phyloP scores from a whole-genome alignment of 2,888 invertebrate species.

The Yponomeuta evonymella region DNA sequence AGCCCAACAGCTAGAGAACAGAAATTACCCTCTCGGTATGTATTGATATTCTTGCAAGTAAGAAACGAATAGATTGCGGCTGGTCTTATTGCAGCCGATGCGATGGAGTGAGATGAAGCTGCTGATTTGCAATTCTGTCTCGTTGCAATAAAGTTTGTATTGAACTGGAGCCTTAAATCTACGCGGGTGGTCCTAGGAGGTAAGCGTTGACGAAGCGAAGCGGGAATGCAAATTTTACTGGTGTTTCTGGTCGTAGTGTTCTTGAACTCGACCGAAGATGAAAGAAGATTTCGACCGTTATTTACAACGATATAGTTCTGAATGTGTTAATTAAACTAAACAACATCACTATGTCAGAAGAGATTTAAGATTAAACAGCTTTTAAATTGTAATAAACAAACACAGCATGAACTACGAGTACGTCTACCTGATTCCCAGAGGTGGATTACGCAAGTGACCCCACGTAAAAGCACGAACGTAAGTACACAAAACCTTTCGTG shows the following conservation, averaged over 20 bases:
- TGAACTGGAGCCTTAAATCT: constrained; percentile 44
- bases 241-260: constrained; percentile 49
- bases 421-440: neutral
- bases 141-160: constrained; percentile 62
- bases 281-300: constrained; percentile 40
- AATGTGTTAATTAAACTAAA: neutral
- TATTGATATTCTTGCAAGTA: constrained; percentile 49
- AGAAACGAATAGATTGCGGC: constrained; percentile 54
- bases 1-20: constrained; percentile 24
- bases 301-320: neutral
- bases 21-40: constrained; percentile 41
- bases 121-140: constrained; percentile 51
- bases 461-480: neutral
- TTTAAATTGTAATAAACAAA: neutral
- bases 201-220: constrained; percentile 57
- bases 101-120: constrained; percentile 32
- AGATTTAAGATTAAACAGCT: neutral
- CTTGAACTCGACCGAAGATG: constrained; percentile 48
- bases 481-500: constrained; percentile 22
- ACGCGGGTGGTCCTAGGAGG: constrained; percentile 73
- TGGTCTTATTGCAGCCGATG: constrained; percentile 53
- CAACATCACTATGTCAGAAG: neutral
- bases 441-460: neutral
- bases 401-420: neutral
- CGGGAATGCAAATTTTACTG: constrained; percentile 71